Conservation (phyloP, 2,797 vertebrate species). For the Myioborus melanocephalus region DNA sequence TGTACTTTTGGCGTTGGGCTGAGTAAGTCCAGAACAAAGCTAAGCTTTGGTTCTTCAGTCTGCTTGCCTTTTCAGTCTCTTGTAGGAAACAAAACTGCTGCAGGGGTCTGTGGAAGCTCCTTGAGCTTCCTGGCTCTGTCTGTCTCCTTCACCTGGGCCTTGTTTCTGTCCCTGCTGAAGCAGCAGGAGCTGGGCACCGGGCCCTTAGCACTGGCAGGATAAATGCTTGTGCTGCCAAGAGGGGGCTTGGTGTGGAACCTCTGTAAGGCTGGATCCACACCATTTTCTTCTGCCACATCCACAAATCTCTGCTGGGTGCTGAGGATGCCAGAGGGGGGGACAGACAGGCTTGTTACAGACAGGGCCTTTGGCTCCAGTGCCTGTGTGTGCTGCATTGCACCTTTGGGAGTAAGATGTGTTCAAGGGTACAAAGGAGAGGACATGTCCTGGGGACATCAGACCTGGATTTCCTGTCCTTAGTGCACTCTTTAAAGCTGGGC, state of each 20-base stretch:
- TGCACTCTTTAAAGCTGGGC: not conserved
- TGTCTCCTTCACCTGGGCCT: not conserved
- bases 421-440: not conserved
- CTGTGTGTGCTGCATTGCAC: accelerated
- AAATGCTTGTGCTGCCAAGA: not conserved
- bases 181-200: not conserved
- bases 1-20: slow-evolving; percentile 39
- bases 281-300: not conserved
- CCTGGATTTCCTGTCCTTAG: not conserved
- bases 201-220: not conserved
- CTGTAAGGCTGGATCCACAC: not conserved
- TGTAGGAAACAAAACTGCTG: not conserved
- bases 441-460: not conserved
- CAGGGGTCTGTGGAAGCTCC: not conserved
- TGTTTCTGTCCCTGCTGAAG: not conserved
- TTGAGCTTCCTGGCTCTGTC: not conserved
- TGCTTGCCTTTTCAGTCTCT: not conserved
- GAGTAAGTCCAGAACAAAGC: slow-evolving; percentile 54
- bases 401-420: not conserved
- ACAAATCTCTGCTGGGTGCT: not conserved
- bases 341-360: not conserved
- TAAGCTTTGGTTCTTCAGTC: slow-evolving; percentile 1
- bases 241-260: not conserved
- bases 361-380: not conserved
- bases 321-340: not conserved